Percentiles rank a stretch among this genome's conserved stretches.
Evolutionary conservation across 2,888 invertebrate species (phyloP).

Genomic region (Trissoscelio sp.): DNA sequence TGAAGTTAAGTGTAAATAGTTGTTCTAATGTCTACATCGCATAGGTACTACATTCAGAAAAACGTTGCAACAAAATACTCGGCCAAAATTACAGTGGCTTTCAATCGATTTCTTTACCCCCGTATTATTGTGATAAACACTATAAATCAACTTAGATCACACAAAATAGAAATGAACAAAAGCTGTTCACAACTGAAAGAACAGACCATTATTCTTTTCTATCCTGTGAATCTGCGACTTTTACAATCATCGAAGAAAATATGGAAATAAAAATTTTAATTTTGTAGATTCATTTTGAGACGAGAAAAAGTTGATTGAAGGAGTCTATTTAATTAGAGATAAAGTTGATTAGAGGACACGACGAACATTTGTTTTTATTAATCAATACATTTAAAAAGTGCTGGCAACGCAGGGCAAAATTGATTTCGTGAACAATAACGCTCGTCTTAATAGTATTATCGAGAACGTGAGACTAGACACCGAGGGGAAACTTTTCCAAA

Average conservation of each 20-base stretch:
- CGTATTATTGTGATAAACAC: too few species aligned
- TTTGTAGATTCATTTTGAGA: too few species aligned
- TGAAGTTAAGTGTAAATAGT: conserved; percentile 17
- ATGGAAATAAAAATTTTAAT: too few species aligned
- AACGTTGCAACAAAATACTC: conserved; percentile 14
- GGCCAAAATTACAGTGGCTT: not conserved
- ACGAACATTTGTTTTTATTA: conserved; percentile 5
- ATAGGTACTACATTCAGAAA: conserved; percentile 5
- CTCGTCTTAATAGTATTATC: conserved; percentile 2
- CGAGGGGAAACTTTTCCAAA: conserved; percentile 20
- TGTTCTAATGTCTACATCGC: not conserved
- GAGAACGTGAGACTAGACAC: not conserved
- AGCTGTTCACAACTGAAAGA: too few species aligned
- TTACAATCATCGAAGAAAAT: too few species aligned
- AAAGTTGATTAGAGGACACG: not conserved
- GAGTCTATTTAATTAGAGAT: too few species aligned
- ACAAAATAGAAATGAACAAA: too few species aligned
- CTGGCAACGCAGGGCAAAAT: conserved; percentile 1
- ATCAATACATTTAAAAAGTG: conserved; percentile 16
- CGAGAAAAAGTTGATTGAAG: too few species aligned
- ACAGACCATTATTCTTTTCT: too few species aligned
- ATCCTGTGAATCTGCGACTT: too few species aligned
- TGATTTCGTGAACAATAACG: conserved; percentile 16
- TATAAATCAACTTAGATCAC: too few species aligned
- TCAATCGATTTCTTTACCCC: not conserved